Conservation (phyloP, 2,888 invertebrate species). For the Cantharis flavilabris region DNA sequence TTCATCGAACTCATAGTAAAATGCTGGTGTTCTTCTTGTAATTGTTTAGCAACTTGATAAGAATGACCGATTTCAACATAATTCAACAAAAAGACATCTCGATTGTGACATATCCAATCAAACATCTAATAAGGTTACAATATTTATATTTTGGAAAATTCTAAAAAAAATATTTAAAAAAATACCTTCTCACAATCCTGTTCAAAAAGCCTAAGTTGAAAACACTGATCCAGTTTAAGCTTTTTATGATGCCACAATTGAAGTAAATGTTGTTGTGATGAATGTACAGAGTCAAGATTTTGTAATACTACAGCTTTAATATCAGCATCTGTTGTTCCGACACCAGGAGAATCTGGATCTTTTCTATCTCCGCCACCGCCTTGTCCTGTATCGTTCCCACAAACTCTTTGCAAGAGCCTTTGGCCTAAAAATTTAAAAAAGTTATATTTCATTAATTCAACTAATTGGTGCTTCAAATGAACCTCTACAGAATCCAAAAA, state of each 20-base stretch:
- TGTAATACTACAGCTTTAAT: slow-evolving; percentile 74
- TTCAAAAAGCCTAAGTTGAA: slow-evolving; percentile 93
- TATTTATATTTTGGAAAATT: background rate
- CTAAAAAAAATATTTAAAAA: background rate
- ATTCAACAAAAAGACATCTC: slow-evolving; percentile 91
- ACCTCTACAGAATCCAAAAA: no score
- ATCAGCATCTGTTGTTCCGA: slow-evolving; percentile 64
- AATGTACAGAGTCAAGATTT: slow-evolving; percentile 84
- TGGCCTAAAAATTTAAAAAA: slow-evolving; percentile 63
- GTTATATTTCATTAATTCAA: background rate
- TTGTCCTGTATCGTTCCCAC: slow-evolving; percentile 57
- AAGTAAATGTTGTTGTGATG: slow-evolving; percentile 87
- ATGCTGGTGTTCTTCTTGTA: slow-evolving; percentile 95
- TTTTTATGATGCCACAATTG: slow-evolving; percentile 96
- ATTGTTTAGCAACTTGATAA: slow-evolving; percentile 84
- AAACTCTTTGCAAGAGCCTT: slow-evolving; percentile 67
- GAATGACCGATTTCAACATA: slow-evolving; percentile 96
- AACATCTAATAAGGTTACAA: slow-evolving; percentile 73
- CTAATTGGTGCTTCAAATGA: no score
- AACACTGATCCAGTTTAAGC: slow-evolving; percentile 92
- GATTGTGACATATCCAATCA: slow-evolving; percentile 96
- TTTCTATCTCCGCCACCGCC: slow-evolving; percentile 62
- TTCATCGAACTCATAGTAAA: slow-evolving; percentile 91
- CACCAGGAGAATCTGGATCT: slow-evolving; percentile 75
- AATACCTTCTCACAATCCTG: slow-evolving; percentile 95